Evolutionary conservation across 2,113 vertebrate genomes (phyloP).

Genomic region (Toxotes jaculatrix): DNA sequence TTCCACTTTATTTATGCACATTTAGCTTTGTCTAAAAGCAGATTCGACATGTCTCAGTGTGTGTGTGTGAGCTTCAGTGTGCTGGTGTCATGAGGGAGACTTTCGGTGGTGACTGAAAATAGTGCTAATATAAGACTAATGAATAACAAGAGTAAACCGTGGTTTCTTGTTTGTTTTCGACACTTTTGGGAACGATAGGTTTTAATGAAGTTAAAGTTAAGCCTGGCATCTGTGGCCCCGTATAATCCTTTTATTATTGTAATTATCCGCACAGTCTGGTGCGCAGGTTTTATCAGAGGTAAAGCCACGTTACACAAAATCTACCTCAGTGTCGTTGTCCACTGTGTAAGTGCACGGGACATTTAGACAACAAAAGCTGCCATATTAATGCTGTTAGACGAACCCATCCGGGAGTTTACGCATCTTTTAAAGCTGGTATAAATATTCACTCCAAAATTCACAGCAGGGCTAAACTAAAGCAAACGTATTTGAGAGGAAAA

Average conservation of each 20-base stretch:
- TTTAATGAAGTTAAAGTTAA: constrained; percentile 42
- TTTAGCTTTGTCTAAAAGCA: constrained; percentile 38
- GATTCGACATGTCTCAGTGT: constrained; percentile 6
- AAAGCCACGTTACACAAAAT: background rate
- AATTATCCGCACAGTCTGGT: constrained; percentile 14
- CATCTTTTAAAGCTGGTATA: background rate
- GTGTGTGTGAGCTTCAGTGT: background rate
- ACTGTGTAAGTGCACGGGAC: no score
- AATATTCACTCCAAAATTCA: background rate
- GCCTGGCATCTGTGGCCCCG: constrained; percentile 17
- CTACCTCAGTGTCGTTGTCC: background rate
- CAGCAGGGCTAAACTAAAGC: background rate
- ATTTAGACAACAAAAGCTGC: background rate
- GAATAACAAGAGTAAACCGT: constrained; percentile 48
- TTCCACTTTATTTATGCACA: constrained; percentile 14
- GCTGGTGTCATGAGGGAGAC: constrained; percentile 27
- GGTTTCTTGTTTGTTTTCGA: constrained; percentile 55
- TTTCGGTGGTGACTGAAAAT: constrained; percentile 48
- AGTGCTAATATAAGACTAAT: constrained; percentile 55
- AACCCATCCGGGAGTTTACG: background rate
- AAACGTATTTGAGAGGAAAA: background rate
- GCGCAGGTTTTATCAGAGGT: background rate
- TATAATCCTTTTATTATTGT: constrained; percentile 34
- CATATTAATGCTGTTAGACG: background rate
- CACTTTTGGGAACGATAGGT: constrained; percentile 45